A percentile compares a stretch with the other conserved stretches of the same genome.
phyloP scores from a whole-genome alignment of 1,140 invertebrate genomes.

The Halesus radiatus region DNA sequence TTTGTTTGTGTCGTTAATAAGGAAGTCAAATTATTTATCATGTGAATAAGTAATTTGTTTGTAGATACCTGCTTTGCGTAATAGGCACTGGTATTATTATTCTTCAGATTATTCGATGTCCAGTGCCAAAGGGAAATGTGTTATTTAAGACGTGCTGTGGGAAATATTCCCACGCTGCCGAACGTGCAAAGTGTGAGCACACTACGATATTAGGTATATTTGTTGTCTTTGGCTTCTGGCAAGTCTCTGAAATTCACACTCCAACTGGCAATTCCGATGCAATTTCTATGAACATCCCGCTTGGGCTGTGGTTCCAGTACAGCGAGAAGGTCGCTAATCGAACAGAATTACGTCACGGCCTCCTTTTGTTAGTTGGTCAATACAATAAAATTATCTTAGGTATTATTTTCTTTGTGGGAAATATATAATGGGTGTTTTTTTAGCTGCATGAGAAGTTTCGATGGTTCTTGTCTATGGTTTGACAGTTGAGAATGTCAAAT shows the following conservation, averaged over 20 bases:
- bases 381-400: not conserved
- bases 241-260: slow-evolving; percentile 17
- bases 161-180: slow-evolving; percentile 13
- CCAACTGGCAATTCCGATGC: not conserved
- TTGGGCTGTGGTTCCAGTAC: not conserved
- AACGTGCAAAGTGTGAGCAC: not conserved
- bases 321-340: not conserved
- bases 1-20: no score
- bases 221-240: slow-evolving; percentile 1
- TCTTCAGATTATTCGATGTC: no score
- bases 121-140: no score
- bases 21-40: no score
- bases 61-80: no score
- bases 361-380: slow-evolving; percentile 2
- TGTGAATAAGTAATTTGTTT: no score
- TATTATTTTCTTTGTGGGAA: slow-evolving; percentile 18
- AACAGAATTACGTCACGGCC: not conserved
- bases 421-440: slow-evolving; percentile 1
- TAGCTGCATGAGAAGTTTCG: no score
- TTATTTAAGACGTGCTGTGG: not conserved
- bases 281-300: not conserved
- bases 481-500: no score
- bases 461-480: no score
- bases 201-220: not conserved
- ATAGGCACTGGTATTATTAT: no score